Conservation (phyloP, 2,113 vertebrate genomes). For the Rhinoderma darwinii region DNA sequence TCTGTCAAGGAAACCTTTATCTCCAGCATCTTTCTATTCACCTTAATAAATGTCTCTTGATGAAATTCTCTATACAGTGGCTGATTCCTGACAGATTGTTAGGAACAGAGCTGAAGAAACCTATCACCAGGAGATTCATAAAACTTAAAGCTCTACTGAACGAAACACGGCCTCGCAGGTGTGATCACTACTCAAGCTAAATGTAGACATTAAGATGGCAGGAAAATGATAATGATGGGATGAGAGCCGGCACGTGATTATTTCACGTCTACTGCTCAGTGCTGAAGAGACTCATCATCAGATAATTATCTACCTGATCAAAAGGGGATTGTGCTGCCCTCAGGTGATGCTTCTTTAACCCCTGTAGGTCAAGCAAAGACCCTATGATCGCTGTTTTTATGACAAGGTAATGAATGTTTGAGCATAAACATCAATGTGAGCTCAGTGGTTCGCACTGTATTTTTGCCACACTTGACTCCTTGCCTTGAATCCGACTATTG, state of each 20-base stretch:
- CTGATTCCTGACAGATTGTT: background rate
- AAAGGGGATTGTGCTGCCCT: background rate
- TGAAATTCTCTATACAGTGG: background rate
- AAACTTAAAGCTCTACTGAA: background rate
- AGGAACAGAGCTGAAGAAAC: background rate
- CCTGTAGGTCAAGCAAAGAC: background rate
- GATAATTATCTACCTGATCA: background rate
- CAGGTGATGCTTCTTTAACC: background rate
- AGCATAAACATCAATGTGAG: too few species aligned
- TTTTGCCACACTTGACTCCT: too few species aligned
- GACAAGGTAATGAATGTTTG: too few species aligned
- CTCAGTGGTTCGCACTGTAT: too few species aligned
- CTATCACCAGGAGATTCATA: background rate
- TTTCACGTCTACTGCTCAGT: background rate
- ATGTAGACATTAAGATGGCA: background rate
- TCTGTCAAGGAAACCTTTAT: background rate
- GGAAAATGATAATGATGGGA: background rate
- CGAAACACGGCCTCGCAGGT: background rate
- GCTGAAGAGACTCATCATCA: background rate
- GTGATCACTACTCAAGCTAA: constrained; percentile 17
- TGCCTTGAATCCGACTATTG: too few species aligned
- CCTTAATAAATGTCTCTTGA: background rate
- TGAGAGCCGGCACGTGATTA: constrained; percentile 10
- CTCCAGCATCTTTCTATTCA: background rate
- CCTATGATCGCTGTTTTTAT: too few species aligned